These are phyloP conservation scores for Conus betulinus DNA, from an alignment of 1,140 invertebrate genomes.

Conservation along the genomic window DNA sequence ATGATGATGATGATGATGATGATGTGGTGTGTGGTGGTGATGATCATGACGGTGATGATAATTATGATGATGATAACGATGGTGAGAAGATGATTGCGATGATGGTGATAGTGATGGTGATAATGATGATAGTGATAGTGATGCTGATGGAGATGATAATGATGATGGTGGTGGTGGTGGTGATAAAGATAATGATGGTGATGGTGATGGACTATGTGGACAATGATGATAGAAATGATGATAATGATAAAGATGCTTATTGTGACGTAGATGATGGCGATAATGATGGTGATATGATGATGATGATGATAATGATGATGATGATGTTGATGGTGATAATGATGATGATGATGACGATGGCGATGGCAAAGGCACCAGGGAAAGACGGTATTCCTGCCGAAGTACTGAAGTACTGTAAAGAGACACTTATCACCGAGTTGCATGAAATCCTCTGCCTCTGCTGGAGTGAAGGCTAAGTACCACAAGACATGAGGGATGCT, in stretches of 20 bases:
- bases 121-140: background rate
- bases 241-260: background rate
- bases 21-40: no score
- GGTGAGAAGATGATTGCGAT: background rate
- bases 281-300: no score
- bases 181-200: background rate
- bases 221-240: background rate
- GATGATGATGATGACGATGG: no score
- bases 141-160: slow-evolving; percentile 1
- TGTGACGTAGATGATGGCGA: background rate
- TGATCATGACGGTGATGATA: background rate
- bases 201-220: background rate
- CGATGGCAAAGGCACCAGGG: no score
- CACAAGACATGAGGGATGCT: no score
- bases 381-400: no score
- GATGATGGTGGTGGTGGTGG: background rate
- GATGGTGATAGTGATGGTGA: background rate
- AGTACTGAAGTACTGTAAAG: no score
- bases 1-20: background rate
- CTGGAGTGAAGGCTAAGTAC: no score
- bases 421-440: no score
- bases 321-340: no score
- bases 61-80: background rate
- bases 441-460: no score
- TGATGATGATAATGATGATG: no score